phyloP scores from a whole-genome alignment of 1,140 invertebrate genomes.

The Macrostomum lignano region DNA sequence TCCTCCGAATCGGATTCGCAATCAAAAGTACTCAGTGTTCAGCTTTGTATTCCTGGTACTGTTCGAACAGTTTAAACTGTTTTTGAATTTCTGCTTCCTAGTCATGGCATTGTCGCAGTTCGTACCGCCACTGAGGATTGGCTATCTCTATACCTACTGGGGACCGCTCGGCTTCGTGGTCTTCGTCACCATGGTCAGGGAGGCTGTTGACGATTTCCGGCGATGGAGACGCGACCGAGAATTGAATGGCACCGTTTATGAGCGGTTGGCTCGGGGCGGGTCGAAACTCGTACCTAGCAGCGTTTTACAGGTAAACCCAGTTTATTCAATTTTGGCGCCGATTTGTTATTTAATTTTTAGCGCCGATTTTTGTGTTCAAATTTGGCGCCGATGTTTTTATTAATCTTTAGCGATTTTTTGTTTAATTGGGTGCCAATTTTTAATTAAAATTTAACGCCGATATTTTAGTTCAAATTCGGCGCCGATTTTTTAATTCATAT shows the following conservation, averaged over 20 bases:
- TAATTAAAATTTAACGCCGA: no score
- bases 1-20: no score
- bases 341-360: no score
- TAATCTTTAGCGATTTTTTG: no score
- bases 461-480: no score
- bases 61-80: conserved; percentile 95
- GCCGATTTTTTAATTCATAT: no score
- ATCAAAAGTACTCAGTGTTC: no score
- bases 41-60: no score
- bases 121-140: conserved; percentile 73
- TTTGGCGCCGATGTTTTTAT: no score
- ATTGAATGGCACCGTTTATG: conserved; percentile 40
- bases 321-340: neutral
- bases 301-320: no score
- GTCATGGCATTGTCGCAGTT: conserved; percentile 93
- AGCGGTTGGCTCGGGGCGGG: conserved; percentile 30
- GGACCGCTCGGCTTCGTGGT: conserved; percentile 81
- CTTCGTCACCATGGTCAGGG: conserved; percentile 68
- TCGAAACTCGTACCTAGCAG: neutral
- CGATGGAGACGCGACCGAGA: conserved; percentile 66
- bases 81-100: conserved; percentile 88
- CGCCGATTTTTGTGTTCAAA: no score
- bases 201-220: conserved; percentile 78
- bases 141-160: conserved; percentile 95
- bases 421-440: no score